Evolutionary conservation across 2,888 invertebrate genomes (phyloP), one percentile per base, ranked within the genome.

Genomic region (Desoria tigrina): DNA sequence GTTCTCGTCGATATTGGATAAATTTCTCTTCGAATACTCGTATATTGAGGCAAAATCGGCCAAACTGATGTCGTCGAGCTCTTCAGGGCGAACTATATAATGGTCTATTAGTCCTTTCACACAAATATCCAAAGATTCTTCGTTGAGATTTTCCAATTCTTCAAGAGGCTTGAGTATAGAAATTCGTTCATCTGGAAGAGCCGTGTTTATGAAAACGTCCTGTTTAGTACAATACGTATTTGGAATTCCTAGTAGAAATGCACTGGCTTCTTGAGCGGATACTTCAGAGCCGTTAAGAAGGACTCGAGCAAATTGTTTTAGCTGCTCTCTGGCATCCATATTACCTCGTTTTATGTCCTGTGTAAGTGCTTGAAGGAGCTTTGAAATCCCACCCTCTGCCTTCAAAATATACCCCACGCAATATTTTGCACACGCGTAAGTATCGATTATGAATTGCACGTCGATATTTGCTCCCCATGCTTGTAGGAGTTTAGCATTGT

Each of bases 401-500:
- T 77, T 77, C 14, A 49, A 56, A 11, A 77, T 67, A 61, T 77
- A 77, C 21, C 76, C 67, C 2, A 76, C 74, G 16, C 51, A 51
- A 51, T 51, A 51, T 21, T 7, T 21, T 7, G 51, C 51, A 51
- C 51, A 51, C 7, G 9, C 21, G 16, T 21, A 51, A 21, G 51
- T 7, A 23, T 51, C 51, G 6, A 51, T 2, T 3, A 51, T 24
- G 23, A 51, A 51, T 16, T 51, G 51, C 7, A 51, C 26, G 26
- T 51, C 51, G 6, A 51, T 24, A 63, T 79, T 80, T 6, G 79
- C 78, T 42, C 69, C 39, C 74, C 73, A 76, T 14, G 78, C 59
- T 16, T 65, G n/a, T 45, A 78, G 42, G 49, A 78, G 67, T 26
- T 63, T 49, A 9, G 18, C 18, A 61, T 77, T 78, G 63, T 76